phyloP scores from a whole-genome alignment of 2,888 invertebrate species.

The Dioctria linearis region DNA sequence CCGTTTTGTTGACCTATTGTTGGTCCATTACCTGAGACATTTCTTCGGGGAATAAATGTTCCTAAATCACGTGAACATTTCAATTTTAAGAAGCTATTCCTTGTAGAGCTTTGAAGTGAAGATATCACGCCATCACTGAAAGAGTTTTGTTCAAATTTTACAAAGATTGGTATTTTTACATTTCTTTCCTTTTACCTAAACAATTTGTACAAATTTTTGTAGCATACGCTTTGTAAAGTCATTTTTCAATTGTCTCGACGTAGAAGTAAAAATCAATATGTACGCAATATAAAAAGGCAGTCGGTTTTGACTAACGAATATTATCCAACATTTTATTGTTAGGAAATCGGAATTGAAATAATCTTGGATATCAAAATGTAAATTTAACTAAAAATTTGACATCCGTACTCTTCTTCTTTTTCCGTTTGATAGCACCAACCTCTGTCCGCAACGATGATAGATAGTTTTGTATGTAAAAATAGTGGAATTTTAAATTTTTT shows the following conservation, averaged over 20 bases:
- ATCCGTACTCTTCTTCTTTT: constrained; percentile 12
- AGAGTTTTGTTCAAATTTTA: background rate
- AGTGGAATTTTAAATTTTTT: too few relatives aligned
- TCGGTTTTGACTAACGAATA: too few relatives aligned
- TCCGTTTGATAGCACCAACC: too few relatives aligned
- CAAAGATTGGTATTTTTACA: background rate
- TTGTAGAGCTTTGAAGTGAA: background rate
- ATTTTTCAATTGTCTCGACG: constrained; percentile 5
- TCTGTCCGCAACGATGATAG: too few relatives aligned
- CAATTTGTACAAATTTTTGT: constrained; percentile 17
- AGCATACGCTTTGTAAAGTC: constrained; percentile 34
- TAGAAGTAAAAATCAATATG: too few relatives aligned
- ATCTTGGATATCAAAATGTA: too few relatives aligned
- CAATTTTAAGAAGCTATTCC: too few relatives aligned
- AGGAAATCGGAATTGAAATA: too few relatives aligned
- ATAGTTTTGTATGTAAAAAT: too few relatives aligned
- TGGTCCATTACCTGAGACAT: constrained; percentile 5
- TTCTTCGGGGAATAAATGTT: background rate
- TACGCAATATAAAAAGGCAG: too few relatives aligned
- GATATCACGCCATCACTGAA: background rate
- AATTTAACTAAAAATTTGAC: background rate
- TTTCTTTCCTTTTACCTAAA: background rate
- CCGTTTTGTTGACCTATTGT: constrained; percentile 5
- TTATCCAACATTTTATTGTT: background rate
- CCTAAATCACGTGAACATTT: too few relatives aligned